phyloP scores from a whole-genome alignment of 2,888 invertebrate species.

The Hemicrepidius hirtus region DNA sequence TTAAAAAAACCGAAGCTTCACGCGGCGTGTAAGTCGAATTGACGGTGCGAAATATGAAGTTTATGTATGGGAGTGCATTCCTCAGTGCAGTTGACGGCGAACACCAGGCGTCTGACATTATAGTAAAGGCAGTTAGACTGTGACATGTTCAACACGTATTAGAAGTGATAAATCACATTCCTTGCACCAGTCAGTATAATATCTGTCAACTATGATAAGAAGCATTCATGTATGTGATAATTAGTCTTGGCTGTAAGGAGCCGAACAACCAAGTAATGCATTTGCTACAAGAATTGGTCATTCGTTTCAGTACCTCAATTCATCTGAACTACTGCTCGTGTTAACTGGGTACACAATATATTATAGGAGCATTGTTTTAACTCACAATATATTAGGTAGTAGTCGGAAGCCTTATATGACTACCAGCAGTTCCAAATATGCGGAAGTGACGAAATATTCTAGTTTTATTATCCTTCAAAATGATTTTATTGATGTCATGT shows the following conservation, averaged over 20 bases:
- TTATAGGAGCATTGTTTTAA: slow-evolving; percentile 69
- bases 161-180: slow-evolving; percentile 63
- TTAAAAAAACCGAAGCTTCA: slow-evolving; percentile 43
- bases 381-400: slow-evolving; percentile 64
- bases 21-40: slow-evolving; percentile 37
- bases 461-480: neutral
- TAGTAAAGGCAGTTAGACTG: slow-evolving; percentile 58
- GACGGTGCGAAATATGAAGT: slow-evolving; percentile 41
- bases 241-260: slow-evolving; percentile 69
- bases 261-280: slow-evolving; percentile 61
- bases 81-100: slow-evolving; percentile 66
- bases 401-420: slow-evolving; percentile 49
- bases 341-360: slow-evolving; percentile 68
- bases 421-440: slow-evolving; percentile 44
- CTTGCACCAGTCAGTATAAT: slow-evolving; percentile 66
- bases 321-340: slow-evolving; percentile 60
- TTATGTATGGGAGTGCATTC: slow-evolving; percentile 56
- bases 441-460: slow-evolving; percentile 4
- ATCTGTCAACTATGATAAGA: slow-evolving; percentile 72
- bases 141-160: slow-evolving; percentile 54
- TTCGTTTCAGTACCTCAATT: slow-evolving; percentile 53
- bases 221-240: slow-evolving; percentile 72
- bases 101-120: slow-evolving; percentile 65
- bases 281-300: slow-evolving; percentile 53
- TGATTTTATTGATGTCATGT: neutral